Percentiles rank a stretch among this genome's conserved stretches.
Conservation (phyloP, 1,140 invertebrate species). For the Schlechtendalia chinensis region DNA sequence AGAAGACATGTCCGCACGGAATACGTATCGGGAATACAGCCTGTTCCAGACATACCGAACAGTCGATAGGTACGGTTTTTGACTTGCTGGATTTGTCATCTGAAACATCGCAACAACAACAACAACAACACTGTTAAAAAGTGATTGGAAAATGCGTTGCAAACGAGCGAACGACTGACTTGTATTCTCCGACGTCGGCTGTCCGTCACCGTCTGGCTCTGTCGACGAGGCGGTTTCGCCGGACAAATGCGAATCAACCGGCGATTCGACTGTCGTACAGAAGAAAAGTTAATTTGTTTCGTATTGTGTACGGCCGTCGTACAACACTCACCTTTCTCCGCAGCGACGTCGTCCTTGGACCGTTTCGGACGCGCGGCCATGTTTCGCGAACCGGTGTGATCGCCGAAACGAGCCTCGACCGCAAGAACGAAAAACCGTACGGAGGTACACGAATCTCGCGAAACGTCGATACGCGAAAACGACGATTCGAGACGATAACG, state of each 20-base stretch:
- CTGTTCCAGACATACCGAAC: conserved; percentile 87
- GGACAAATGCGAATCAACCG: neutral
- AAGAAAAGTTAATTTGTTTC: neutral
- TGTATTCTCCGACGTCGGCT: neutral
- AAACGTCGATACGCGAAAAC: too few species aligned
- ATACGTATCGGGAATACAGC: conserved; percentile 84
- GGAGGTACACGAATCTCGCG: too few species aligned
- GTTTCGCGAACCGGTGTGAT: too few species aligned
- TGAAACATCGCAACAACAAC: too few species aligned
- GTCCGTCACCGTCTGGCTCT: neutral
- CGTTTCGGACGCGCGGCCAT: conserved; percentile 35
- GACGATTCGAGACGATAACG: too few species aligned
- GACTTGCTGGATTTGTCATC: neutral
- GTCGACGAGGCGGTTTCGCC: too few species aligned
- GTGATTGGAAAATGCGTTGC: too few species aligned
- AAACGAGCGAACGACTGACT: too few species aligned
- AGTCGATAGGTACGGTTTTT: conserved; percentile 62
- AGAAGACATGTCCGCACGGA: conserved; percentile 93
- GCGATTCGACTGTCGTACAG: neutral
- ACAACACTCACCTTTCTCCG: neutral
- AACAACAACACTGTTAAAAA: too few species aligned
- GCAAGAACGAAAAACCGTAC: too few species aligned
- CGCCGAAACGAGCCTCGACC: too few species aligned
- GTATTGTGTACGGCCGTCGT: too few species aligned
- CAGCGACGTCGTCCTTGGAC: neutral